Evolutionary conservation across 2,888 invertebrate genomes (phyloP), one percentile per base, ranked within the genome.

Genomic region (Meandrusa payeni): DNA sequence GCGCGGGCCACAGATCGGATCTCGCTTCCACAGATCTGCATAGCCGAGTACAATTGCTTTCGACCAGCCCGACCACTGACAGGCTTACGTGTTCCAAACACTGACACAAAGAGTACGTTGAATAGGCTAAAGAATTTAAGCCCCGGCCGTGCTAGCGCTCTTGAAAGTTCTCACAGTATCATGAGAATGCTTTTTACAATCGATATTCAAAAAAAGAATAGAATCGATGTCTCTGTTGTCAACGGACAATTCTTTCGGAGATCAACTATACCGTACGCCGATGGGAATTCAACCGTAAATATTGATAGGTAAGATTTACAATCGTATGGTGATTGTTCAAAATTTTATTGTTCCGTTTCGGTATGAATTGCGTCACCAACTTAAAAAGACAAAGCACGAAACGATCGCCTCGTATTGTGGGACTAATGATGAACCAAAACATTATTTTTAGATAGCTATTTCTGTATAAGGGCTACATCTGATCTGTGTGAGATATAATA

Each of bases 141-240:
- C 67, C 61, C 64, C 70, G 76, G 66, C 69, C 70, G 76, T 76
- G 71, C 72, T 54, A 24, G 29, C 47, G 37, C 44, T 53, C 64
- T 69, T 65, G 72, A 75, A 75, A 76, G 76, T 85, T 86, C 86
- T 82, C 86, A 86, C 83, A 76, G 73, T 74, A 51, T 63, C 78
- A 83, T 82, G 83, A 83, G 85, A 82, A 80, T 76, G 80, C 77
- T 82, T 77, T 82, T 83, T 80, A 85, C 79, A 83, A 82, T 83
- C 86, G 83, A 87, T 82, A 85, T 83, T 80, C 69, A 80, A 86
- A 86, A n/a, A 86, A 86, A 81, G 76, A 78, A 80, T 76, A 76
- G 71, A 75, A 71, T 73, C 80, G 73, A 86, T 85, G 83, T 86
- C 83, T 87, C 82, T 81, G 83, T 87, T 86, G 86, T 86, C 86